Conservation (phyloP, 2,888 invertebrate species). For the Agrochola macilenta region DNA sequence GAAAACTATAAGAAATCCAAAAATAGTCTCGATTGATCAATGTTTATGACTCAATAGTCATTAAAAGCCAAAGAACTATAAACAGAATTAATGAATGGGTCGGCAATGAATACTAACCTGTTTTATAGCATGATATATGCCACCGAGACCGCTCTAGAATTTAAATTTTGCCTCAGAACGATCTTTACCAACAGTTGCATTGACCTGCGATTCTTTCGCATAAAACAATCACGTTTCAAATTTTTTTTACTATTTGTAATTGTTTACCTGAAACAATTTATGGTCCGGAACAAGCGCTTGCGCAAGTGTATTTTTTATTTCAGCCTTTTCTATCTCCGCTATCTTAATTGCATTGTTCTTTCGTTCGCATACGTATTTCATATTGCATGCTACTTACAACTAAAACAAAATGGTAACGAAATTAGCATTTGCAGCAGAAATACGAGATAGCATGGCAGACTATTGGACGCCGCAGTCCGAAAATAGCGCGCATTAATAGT, state of each 20-base stretch:
- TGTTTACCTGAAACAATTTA: constrained; percentile 49
- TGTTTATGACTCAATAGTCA: constrained; percentile 32
- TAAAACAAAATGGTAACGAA: constrained; percentile 39
- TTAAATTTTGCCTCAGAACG: background rate
- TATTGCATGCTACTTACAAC: constrained; percentile 30
- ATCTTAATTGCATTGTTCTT: constrained; percentile 39
- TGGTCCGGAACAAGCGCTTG: constrained; percentile 50
- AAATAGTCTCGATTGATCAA: constrained; percentile 33
- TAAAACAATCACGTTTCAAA: constrained; percentile 16
- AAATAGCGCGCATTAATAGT: constrained; percentile 83
- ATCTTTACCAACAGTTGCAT: constrained; percentile 32
- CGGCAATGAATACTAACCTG: constrained; percentile 25
- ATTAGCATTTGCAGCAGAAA: constrained; percentile 48
- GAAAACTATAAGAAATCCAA: constrained; percentile 26
- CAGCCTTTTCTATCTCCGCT: constrained; percentile 41
- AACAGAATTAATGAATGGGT: constrained; percentile 40
- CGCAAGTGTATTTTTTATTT: constrained; percentile 38
- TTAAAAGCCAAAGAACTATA: constrained; percentile 28
- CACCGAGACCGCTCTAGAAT: constrained; percentile 8
- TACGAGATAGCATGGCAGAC: constrained; percentile 76
- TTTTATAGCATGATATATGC: constrained; percentile 4
- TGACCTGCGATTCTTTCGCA: constrained; percentile 25
- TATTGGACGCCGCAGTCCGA: constrained; percentile 80
- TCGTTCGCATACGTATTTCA: constrained; percentile 33
- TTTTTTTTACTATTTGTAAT: constrained; percentile 36